phyloP scores from a whole-genome alignment of 2,797 vertebrate species.

The Sciurus vulgaris region DNA sequence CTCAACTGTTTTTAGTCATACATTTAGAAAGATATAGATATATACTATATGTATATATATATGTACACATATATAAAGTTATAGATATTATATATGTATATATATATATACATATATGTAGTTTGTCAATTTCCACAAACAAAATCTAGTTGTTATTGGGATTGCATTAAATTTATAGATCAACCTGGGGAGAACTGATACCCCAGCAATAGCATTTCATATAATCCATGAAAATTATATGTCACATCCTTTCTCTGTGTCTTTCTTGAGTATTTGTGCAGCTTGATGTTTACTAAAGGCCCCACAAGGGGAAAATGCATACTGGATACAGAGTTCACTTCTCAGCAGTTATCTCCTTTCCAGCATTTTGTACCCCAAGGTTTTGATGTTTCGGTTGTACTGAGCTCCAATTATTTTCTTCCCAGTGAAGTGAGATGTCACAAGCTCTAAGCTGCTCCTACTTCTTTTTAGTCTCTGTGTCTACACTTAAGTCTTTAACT shows the following conservation, averaged over 20 bases:
- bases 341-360: slow-evolving; percentile 23
- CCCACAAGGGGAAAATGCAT: neutral
- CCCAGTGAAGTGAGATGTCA: neutral
- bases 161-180: neutral
- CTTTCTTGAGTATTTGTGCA: neutral
- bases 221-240: neutral
- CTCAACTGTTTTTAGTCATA: neutral
- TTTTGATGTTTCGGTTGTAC: neutral
- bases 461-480: neutral
- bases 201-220: neutral
- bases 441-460: neutral
- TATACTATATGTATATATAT: neutral
- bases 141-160: neutral
- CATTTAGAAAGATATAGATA: too few relatives aligned
- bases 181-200: neutral
- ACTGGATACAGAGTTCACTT: neutral
- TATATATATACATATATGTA: neutral
- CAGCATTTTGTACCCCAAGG: neutral
- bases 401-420: slow-evolving; percentile 6
- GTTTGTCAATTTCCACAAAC: slow-evolving; percentile 5
- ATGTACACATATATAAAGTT: neutral
- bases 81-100: too few relatives aligned
- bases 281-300: neutral
- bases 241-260: neutral
- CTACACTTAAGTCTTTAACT: neutral